These are phyloP conservation scores for Tragelaphus strepsiceros DNA, from an alignment of 2,113 vertebrate species.

Conservation along the genomic window DNA sequence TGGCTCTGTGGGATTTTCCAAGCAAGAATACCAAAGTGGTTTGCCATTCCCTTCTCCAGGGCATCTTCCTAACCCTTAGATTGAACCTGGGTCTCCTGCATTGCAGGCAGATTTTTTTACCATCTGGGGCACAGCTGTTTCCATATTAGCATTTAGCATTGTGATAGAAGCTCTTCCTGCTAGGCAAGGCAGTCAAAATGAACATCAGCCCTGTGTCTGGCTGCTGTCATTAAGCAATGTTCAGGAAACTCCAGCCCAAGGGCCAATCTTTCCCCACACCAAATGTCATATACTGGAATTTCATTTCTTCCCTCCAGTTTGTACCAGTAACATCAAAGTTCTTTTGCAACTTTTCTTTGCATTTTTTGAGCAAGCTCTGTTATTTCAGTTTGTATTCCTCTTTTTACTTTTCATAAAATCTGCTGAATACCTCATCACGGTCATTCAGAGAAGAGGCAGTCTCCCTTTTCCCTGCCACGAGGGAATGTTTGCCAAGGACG, in stretches of 20 bases:
- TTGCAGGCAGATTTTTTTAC: not conserved
- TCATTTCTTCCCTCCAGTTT: not conserved
- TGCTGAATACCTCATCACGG: not conserved
- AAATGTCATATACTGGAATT: not conserved
- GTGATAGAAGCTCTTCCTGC: not conserved
- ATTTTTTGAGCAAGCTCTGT: not conserved
- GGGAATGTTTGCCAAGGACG: not conserved
- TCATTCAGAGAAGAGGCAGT: not conserved
- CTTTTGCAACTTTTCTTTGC: not conserved
- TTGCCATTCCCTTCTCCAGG: not conserved
- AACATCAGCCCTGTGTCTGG: fast-evolving
- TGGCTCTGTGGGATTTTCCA: not conserved
- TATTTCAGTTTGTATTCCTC: not conserved
- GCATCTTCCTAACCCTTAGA: not conserved
- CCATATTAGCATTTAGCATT: fast-evolving
- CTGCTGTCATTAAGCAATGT: not conserved
- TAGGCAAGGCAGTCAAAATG: not conserved
- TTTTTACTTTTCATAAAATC: not conserved
- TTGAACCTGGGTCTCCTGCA: not conserved
- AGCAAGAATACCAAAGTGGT: not conserved
- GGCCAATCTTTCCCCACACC: not conserved
- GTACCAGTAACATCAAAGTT: not conserved
- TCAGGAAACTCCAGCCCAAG: not conserved
- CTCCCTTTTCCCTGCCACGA: not conserved
- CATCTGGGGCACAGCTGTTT: not conserved